Evolutionary conservation across 23 tunicate genomes (phyloP), one percentile per base, ranked within the genome.

Genomic region (Halocynthia roretzi): DNA sequence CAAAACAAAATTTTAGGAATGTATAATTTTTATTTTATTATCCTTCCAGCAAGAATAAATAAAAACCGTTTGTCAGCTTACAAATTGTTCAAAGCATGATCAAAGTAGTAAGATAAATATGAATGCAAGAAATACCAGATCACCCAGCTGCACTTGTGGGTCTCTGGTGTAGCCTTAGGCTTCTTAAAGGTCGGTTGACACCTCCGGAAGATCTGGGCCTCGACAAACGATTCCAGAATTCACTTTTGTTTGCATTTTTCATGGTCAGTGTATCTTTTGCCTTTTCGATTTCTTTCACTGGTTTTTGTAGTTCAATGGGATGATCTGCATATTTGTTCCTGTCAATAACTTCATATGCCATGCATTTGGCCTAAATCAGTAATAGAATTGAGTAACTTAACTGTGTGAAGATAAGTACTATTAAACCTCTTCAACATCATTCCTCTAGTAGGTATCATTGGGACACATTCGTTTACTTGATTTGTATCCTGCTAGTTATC

Each of bases 301-400:
- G 63, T 15, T 54, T 80, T 17, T 50, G 50, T 52, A 64, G 76
- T 49, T 68, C 83, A 31, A 31, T 31, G 4, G 44, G 44, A 31
- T 31, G 44, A 31, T 31, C 44, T 31, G 44, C 44, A 56, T 62
- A 71, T 40, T 81, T 73, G 51, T 84, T 66, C 7, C 83, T 56
- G 12, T 50, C 82, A 21, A 84, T 55, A 17, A 84, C 82, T 71
- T 84, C 88, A n/a, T 53, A 48, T 5, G 63, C 63, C 83, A 84
- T 77, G 62, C 88, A 84, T 22, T 84, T 77, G 50, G 88, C 75
- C 88, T 84, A 76, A 31, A 31, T 31, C 44, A 31, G 44, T 31
- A 31, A 31, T 31, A 31, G 44, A 31, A 31, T 31, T 31, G 4
- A 4, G 1, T 31, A 31, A 31, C 44, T 31, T 1, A 31, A 0